Percentiles rank a stretch among this genome's conserved stretches.
Evolutionary conservation across 2,888 invertebrate genomes (phyloP).

Genomic region (Cryptocephalus primarius): DNA sequence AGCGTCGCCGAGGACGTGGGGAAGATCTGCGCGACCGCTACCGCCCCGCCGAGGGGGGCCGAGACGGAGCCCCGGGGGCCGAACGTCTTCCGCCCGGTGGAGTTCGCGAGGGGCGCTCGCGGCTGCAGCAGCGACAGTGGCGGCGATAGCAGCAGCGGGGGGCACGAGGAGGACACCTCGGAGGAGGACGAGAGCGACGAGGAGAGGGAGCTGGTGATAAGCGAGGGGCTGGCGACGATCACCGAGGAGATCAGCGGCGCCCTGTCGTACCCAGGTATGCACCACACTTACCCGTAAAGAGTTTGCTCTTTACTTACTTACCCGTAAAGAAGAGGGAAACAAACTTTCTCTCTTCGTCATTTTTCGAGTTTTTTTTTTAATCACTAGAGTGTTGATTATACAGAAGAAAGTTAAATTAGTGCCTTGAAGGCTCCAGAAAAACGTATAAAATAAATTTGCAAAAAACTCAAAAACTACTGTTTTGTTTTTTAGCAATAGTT

Average conservation of each 20-base stretch:
- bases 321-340: too few relatives aligned
- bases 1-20: slow-evolving; percentile 33
- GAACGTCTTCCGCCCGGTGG: slow-evolving; percentile 4
- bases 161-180: slow-evolving; percentile 1
- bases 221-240: slow-evolving; percentile 34
- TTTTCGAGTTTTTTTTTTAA: too few relatives aligned
- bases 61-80: slow-evolving; percentile 10
- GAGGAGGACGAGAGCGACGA: slow-evolving; percentile 20
- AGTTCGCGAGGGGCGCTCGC: slow-evolving; percentile 5
- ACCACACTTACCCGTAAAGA: not conserved
- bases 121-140: slow-evolving; percentile 12
- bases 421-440: too few relatives aligned
- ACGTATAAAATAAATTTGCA: too few relatives aligned
- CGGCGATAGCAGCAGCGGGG: slow-evolving; percentile 11
- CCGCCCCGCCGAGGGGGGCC: slow-evolving; percentile 11
- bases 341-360: too few relatives aligned
- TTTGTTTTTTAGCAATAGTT: too few relatives aligned
- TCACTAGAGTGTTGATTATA: too few relatives aligned
- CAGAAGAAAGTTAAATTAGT: too few relatives aligned
- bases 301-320: too few relatives aligned
- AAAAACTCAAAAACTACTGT: too few relatives aligned
- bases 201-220: slow-evolving; percentile 27
- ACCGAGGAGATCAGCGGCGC: slow-evolving; percentile 33
- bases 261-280: slow-evolving; percentile 20
- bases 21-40: slow-evolving; percentile 23